Base-by-base conservation (phyloP, 2,888 invertebrate genomes). In the Epistrophe grossulariae region DNA sequence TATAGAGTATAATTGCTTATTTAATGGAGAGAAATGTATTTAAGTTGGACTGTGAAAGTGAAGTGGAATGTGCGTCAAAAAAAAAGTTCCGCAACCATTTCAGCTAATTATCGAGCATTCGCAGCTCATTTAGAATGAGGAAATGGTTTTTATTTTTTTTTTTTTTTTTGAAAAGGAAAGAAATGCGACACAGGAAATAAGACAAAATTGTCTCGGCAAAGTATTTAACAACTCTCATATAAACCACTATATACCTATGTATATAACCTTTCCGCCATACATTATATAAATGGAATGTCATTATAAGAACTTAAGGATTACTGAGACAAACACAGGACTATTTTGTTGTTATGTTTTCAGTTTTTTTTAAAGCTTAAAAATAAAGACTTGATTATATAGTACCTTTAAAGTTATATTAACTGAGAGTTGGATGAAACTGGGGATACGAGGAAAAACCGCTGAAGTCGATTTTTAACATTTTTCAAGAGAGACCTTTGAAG, bases 21-120 rank as follows among this genome's bases (percentile, higher is more conserved):
- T 79, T 83, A 83, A 83, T 83, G 79, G 79, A 79, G 73, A 73
- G 73, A 83, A 83, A 79, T 79, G 64, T 74, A 73, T 72, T 77
- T 68, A 50, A 50, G 48, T 68, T 48, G 17, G 62, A 52, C 43
- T 35, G n/a, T n/a, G 57, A 45, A 40, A 31, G 48, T 28, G 35
- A 10, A 50, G 59, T 45, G 60, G 35, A 48, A 28, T n/a, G 52
- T 52, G 13, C 24, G 57, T 62, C 52, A n/a, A 10, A 68, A n/a
- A n/a, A 24, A 68, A 38, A 52, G 52, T 80, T 71, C 60, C 66
- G 80, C 80, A 76, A 74, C 70, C 66, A 79, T 66, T 84, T 77
- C 31, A 52, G 68, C 84, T 84, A 80, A 84, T 84, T 84, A 84
- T 81, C 84, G 64, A 59, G 60, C 55, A 84, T 80, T 81, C 72